phyloP scores from a whole-genome alignment of 2,888 invertebrate genomes.

The Trichacis sp. region DNA sequence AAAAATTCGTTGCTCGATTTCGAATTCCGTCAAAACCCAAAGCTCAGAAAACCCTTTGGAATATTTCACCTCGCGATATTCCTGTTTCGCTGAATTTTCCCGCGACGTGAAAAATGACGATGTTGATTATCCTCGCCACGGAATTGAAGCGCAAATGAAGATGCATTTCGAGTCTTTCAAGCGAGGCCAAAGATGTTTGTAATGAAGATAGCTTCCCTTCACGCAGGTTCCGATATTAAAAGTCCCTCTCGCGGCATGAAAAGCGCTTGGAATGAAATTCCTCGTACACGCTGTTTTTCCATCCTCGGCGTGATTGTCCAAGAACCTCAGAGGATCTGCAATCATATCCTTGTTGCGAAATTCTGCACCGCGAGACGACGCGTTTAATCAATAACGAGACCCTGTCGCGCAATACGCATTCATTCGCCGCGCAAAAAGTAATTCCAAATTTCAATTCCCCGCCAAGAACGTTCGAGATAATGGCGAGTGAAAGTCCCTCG shows the following conservation, averaged over 20 bases:
- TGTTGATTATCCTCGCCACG: too few species aligned
- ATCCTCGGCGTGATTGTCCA: constrained; percentile 27
- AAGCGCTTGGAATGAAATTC: constrained; percentile 33
- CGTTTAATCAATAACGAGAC: not conserved
- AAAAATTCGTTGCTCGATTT: too few species aligned
- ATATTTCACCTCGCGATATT: too few species aligned
- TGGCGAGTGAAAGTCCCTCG: too few species aligned
- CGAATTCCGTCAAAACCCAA: too few species aligned
- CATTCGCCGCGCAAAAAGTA: too few species aligned
- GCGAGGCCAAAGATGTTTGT: too few species aligned
- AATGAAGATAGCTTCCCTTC: constrained; percentile 14
- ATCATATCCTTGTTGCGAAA: not conserved
- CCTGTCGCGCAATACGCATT: constrained; percentile 14
- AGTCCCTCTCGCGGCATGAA: constrained; percentile 20
- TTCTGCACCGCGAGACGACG: not conserved
- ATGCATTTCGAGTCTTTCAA: constrained; percentile 18
- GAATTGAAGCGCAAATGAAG: constrained; percentile 26
- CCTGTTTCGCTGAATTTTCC: too few species aligned
- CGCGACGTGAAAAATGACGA: too few species aligned
- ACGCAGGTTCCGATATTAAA: constrained; percentile 38
- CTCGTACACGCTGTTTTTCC: constrained; percentile 16
- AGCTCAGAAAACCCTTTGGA: too few species aligned
- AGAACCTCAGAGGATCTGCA: constrained; percentile 19
- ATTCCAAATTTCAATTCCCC: too few species aligned
- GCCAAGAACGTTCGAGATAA: too few species aligned